Evolutionary conservation across 92 coral and sea anemone species (phyloP), one percentile per base, ranked within the genome.

Genomic region (Umimayanthus kanabou): DNA sequence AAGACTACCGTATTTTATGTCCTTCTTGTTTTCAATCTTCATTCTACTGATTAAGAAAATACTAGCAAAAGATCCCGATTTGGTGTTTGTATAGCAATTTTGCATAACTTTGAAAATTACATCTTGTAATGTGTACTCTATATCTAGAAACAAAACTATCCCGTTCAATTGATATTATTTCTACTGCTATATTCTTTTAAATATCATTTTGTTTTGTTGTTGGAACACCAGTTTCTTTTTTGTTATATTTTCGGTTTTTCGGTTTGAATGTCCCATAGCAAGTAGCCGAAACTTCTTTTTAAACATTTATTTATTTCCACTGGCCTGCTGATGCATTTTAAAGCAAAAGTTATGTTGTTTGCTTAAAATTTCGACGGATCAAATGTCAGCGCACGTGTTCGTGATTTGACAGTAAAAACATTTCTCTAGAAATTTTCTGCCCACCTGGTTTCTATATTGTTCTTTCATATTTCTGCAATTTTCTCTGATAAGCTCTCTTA

Each of bases 391-490:
- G 37, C 87, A 45, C 73, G 87, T 47, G 87, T 30, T 28, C 40
- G 72, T 42, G 77, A 66, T 43, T 40, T 47, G 22, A 66, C 77
- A 82, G 33, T 10, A 45, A 42, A 16, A 6, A 25, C 23, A 9
- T 16, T 69, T 45, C 39, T 71, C 78, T 39, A 13, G 61, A 81
- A 65, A 39, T 50, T 16, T 16, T 45, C 11, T 29, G 45, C 23
- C 66, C 87, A 83, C 47, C 87, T 83, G 87, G 84, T 70, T 69
- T 40, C n/a, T 33, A 70, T 40, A 83, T 71, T 83, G 87, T 83
- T 33, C 77, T 83, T 83, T 69, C 78, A 20, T 28, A 83, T 83
- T 83, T 81, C 74, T 65, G 73, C 64, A 47, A 69, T 69, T 69
- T 83, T 83, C 87, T 28, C 77, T 69, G 87, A 45, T 83, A 83